These are phyloP conservation scores for Mermis nigrescens DNA, from an alignment of 2,888 invertebrate species.

Conservation along the genomic window DNA sequence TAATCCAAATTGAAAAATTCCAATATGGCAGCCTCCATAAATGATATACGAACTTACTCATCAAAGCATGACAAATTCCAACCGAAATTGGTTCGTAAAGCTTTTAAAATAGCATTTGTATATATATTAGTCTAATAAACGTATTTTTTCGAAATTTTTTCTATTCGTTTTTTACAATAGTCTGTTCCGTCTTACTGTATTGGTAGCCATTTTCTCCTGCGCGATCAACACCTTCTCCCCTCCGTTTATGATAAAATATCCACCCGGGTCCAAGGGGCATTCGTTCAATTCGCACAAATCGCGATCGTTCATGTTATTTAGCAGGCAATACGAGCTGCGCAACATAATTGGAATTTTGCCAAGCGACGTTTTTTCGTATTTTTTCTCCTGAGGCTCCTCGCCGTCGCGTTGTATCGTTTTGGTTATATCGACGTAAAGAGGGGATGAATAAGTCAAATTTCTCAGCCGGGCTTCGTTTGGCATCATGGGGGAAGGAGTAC, in stretches of 20 bases:
- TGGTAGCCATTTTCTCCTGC: slow-evolving; percentile 99
- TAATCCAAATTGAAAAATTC: too few species aligned
- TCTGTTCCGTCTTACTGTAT: slow-evolving; percentile 63
- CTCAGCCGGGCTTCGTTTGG: too few species aligned
- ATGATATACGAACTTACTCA: too few species aligned
- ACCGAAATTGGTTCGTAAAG: too few species aligned
- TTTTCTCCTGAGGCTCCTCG: slow-evolving; percentile 52
- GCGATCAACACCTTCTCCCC: slow-evolving; percentile 95
- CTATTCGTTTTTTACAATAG: too few species aligned
- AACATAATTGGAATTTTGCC: slow-evolving; percentile 97
- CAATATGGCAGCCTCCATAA: too few species aligned
- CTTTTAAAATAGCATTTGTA: too few species aligned
- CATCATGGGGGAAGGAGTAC: too few species aligned
- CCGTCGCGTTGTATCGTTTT: slow-evolving; percentile 81
- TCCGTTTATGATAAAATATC: slow-evolving; percentile 98
- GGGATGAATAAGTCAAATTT: too few species aligned
- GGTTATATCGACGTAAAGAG: slow-evolving; percentile 87
- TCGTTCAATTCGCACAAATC: slow-evolving; percentile 98
- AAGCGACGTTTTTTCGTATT: slow-evolving; percentile 50
- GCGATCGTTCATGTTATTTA: slow-evolving; percentile 84
- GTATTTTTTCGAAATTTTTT: too few species aligned
- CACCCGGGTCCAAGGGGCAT: slow-evolving; percentile 90
- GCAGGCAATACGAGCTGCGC: slow-evolving; percentile 81
- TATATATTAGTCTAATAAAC: too few species aligned
- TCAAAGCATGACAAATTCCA: too few species aligned